These are phyloP conservation scores for Barypeithes pellucidus DNA, from an alignment of 2,888 invertebrate species.

Conservation along the genomic window DNA sequence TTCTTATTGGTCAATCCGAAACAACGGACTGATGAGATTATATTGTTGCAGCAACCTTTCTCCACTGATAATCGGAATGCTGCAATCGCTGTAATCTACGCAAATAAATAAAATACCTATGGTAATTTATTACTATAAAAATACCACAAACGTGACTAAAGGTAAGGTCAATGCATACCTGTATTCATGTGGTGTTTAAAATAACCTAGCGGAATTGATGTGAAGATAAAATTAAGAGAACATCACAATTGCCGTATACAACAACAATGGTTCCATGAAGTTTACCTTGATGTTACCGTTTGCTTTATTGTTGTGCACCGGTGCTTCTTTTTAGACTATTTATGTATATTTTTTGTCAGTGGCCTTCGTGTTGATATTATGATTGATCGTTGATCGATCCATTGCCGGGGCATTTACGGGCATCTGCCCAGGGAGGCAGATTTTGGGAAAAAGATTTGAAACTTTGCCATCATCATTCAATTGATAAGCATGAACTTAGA, in stretches of 20 bases:
- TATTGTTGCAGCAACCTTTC: conserved; percentile 16
- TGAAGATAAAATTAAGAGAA: conserved; percentile 9
- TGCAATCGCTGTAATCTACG: conserved; percentile 29
- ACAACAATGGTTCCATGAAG: conserved; percentile 1
- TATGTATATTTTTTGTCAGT: neutral
- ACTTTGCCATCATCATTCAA: no score
- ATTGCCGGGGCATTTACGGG: no score
- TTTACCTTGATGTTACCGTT: conserved; percentile 5
- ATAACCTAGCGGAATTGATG: conserved; percentile 13
- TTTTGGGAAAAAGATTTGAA: no score
- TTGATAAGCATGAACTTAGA: no score
- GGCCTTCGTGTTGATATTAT: no score
- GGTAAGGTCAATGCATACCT: conserved; percentile 24
- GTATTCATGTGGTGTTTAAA: conserved; percentile 15
- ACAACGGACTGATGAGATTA: no score
- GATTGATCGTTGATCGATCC: no score
- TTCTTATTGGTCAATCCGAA: no score
- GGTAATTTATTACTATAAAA: conserved; percentile 36
- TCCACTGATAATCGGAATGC: conserved; percentile 23
- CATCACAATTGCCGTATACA: neutral
- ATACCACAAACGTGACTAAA: conserved; percentile 42
- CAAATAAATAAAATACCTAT: conserved; percentile 42
- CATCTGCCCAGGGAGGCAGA: no score
- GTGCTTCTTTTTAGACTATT: conserved; percentile 7
- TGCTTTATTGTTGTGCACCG: conserved; percentile 3